Base-by-base conservation (phyloP, 2,797 vertebrate species). In the Rhynchotus rufescens region DNA sequence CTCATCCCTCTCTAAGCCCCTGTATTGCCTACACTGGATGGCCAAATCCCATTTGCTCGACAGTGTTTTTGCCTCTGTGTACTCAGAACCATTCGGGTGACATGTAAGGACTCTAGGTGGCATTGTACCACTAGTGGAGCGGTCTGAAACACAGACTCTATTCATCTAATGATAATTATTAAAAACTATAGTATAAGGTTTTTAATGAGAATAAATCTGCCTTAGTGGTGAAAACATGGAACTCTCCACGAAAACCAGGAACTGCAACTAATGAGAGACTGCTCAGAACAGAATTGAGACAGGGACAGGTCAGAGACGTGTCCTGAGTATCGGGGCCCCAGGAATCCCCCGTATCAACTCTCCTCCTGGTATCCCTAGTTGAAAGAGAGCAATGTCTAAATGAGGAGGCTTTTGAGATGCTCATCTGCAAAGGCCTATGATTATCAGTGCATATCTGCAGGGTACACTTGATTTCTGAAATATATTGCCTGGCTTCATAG, bases 51-150 rank as follows among this genome's bases (percentile, higher is more conserved):
- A 7, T 3, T 1, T 21, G 22, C 54, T 45, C 65, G 28, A 0
- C 6, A 13, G 21, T 49, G 14, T 13, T 3, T 0, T 0, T 1
- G 25, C 5, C 26, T 12, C 0, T 30, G 36, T 13, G 28, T 73
- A 20, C 17, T 67, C 38, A 2, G 15, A 0, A 2, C 0, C 10
- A 19, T 51, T 44, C 13, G 13, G 40, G 6, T 44, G 32, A 76
- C 73, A 45, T 2, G 6, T 26, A 16, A 81, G 30, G 52, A 45
- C 66, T 71, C 87, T 78, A 80, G 77, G 64, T 76, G 56, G 73
- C 14, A 4, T 67, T 52, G 69, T 65, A 32, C 56, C 21, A 56
- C 81, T 74, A 26, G 40, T 44, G 54, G 45, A 72, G 21, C 3
- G 38, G 16, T 52, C 0, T 0, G 36, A 38, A 10, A 3, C 4